These are phyloP conservation scores for Cataglyphis hispanica DNA, from an alignment of 1,140 invertebrate genomes.

Conservation along the genomic window DNA sequence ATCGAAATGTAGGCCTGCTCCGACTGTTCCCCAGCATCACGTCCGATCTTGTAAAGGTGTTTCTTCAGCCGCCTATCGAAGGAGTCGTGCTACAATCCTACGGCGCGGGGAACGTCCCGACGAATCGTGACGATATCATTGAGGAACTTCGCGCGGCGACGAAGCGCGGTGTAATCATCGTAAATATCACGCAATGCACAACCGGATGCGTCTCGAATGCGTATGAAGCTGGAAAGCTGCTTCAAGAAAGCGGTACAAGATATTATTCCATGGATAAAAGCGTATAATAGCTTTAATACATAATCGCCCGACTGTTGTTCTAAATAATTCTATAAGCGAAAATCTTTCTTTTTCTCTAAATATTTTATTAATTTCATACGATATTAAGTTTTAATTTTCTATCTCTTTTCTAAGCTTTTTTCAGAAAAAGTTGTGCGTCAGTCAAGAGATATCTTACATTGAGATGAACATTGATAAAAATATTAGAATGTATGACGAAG, in stretches of 20 bases:
- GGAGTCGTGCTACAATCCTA: conserved; percentile 97
- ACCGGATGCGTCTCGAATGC: conserved; percentile 91
- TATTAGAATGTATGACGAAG: neutral
- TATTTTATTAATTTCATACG: neutral
- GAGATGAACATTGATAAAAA: neutral
- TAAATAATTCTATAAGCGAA: neutral
- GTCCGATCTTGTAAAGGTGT: conserved; percentile 91
- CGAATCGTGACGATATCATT: conserved; percentile 93
- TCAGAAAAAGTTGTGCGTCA: too few relatives aligned
- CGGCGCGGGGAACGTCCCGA: conserved; percentile 97
- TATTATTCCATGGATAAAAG: neutral
- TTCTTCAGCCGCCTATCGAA: conserved; percentile 94
- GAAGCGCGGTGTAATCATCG: conserved; percentile 93
- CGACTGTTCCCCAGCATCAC: conserved; percentile 97
- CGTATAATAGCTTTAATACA: neutral
- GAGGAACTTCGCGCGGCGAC: conserved; percentile 91
- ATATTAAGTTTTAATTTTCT: conserved; percentile 10
- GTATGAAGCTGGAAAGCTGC: conserved; percentile 92
- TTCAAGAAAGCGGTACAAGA: conserved; percentile 77
- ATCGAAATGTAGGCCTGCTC: conserved; percentile 94
- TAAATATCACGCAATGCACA: conserved; percentile 97
- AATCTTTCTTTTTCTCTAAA: neutral
- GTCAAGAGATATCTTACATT: too few relatives aligned
- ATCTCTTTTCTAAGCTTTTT: neutral
- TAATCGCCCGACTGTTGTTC: neutral